Base-by-base conservation (phyloP, 2,888 invertebrate genomes). In the Bimastos eiseni region DNA sequence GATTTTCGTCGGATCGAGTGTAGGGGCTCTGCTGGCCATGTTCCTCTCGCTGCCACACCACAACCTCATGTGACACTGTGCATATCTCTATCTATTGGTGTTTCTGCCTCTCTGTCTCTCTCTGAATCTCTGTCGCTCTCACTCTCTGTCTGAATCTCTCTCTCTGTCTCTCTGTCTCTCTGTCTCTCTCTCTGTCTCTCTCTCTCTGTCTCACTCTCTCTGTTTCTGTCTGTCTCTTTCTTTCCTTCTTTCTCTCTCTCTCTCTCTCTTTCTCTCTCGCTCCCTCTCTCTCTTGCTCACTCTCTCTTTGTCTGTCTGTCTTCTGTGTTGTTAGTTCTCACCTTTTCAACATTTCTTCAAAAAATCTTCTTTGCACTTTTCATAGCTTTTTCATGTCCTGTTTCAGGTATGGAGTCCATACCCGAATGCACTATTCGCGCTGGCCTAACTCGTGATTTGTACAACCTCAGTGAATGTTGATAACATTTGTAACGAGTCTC, bases 1-100 rank as follows among this genome's bases (percentile, higher is more conserved):
- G 92, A 37, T 93, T 33, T 93, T 93, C 91, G 70, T 93, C 24
- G 90, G 91, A 36, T 89, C 93, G 70, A 92, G 92, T 86, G 44
- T 91, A 33, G 49, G 89, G 13, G 89, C 91, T 24, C 92, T 92
- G 30, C 86, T 90, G 17, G 89, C 90, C 15, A 70, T 92, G 84
- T 92, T 92, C 90, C 88, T 90, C 44, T 89, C 89, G 5, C 44
- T 89, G 89, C 89, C 89, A 21, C 89, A 37, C 30, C 44, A 49
- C 49, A 89, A 89, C 41, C 86, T 86, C 36, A 34, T 86, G 86
- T 86, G 36, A 19, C 36, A 36, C 30, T 30, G n/a, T 15, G 83
- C n/a, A 33, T 84, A 34, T 84, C 84, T 84, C 84, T 84, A 34
- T 84, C 84, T 84, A 34, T 36, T 8, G 34, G 86, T 33, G 1